Conservation (phyloP, 2,797 vertebrate species). For the Novumbra hubbsi region DNA sequence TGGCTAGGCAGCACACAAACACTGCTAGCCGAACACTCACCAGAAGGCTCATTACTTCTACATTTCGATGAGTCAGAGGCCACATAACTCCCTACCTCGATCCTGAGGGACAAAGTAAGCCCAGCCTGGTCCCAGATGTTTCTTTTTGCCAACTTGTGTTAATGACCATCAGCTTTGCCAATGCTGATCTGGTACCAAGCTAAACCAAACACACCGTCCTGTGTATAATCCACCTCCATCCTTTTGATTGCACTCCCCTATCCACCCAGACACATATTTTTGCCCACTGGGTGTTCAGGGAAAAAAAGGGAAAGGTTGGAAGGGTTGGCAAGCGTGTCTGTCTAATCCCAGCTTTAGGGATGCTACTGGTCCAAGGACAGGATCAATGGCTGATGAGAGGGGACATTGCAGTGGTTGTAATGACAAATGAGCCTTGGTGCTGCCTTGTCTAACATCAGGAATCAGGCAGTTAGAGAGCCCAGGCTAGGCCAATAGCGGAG, state of each 20-base stretch:
- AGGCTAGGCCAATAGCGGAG: neutral
- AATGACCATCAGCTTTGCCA: neutral
- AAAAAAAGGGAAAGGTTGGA: neutral
- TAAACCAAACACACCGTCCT: neutral
- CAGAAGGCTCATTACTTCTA: slow-evolving; percentile 16
- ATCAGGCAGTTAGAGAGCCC: slow-evolving; percentile 3
- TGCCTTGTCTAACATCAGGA: slow-evolving; percentile 27
- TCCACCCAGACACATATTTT: neutral
- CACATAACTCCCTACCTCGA: slow-evolving; percentile 22
- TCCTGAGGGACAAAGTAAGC: neutral
- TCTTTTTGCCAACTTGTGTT: neutral
- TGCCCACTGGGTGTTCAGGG: neutral
- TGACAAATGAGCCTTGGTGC: slow-evolving; percentile 32
- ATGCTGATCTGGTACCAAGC: neutral
- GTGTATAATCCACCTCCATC: slow-evolving; percentile 20
- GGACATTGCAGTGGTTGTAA: slow-evolving; percentile 13
- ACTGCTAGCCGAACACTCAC: neutral
- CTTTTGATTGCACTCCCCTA: slow-evolving; percentile 18
- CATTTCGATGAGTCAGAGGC: slow-evolving; percentile 21
- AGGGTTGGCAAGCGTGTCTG: slow-evolving; percentile 21
- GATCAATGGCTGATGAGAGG: slow-evolving; percentile 41
- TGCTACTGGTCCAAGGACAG: slow-evolving; percentile 12
- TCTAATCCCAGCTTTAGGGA: slow-evolving; percentile 40
- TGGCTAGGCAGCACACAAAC: neutral
- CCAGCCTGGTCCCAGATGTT: neutral